Evolutionary conservation across 2,797 vertebrate species (phyloP).

Genomic region (Oreonectes daqikongensis): DNA sequence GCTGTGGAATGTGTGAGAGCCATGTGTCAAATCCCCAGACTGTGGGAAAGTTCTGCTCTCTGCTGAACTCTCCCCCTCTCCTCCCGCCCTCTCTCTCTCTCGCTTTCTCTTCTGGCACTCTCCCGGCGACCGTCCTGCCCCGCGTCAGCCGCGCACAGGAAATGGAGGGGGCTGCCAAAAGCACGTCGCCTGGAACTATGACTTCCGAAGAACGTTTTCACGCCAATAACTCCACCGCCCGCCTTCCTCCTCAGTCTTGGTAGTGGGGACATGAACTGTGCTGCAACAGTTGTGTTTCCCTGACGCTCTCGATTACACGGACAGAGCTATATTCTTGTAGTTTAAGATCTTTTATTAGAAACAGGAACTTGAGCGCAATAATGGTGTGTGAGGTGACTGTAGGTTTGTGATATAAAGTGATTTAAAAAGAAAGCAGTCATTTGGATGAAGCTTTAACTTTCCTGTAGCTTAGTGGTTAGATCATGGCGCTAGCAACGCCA

Average conservation of each 20-base stretch:
- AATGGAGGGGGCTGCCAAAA: constrained; percentile 81
- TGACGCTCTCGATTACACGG: constrained; percentile 50
- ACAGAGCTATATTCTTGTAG: constrained; percentile 29
- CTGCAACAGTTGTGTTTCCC: constrained; percentile 65
- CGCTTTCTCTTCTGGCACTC: constrained; percentile 74
- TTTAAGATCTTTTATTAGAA: background rate
- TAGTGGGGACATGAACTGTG: constrained; percentile 55
- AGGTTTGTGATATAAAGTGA: no score
- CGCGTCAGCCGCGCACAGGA: constrained; percentile 81
- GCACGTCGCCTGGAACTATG: constrained; percentile 78
- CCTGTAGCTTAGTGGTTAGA: no score
- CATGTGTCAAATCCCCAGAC: constrained; percentile 97
- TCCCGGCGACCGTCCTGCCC: constrained; percentile 87
- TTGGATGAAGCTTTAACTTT: no score
- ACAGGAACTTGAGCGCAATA: background rate
- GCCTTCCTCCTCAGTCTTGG: constrained; percentile 53
- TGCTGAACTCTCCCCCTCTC: constrained; percentile 81
- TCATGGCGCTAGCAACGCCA: no score
- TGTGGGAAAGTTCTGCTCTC: constrained; percentile 99
- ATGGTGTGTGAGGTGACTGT: background rate
- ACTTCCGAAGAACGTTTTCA: constrained; percentile 80
- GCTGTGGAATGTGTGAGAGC: constrained; percentile 96
- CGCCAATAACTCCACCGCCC: constrained; percentile 70
- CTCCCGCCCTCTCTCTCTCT: constrained; percentile 69
- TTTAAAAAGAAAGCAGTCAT: no score